Conservation (phyloP, 2,888 invertebrate genomes). For the Abrostola triplasia region DNA sequence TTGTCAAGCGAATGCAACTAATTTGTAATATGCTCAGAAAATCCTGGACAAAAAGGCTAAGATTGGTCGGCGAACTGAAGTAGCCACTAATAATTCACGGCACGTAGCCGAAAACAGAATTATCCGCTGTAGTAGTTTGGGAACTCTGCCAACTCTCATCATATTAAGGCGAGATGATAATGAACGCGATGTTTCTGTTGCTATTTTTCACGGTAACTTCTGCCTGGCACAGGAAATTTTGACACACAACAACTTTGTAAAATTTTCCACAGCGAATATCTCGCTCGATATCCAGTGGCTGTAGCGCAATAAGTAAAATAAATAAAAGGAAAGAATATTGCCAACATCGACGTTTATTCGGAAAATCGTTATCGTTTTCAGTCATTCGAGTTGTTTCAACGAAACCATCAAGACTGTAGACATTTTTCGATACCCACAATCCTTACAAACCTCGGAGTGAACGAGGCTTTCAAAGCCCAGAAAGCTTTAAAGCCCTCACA, state of each 20-base stretch:
- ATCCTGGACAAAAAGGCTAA: slow-evolving; percentile 37
- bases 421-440: slow-evolving; percentile 64
- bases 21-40: slow-evolving; percentile 41
- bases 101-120: slow-evolving; percentile 83
- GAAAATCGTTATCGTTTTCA: slow-evolving; percentile 53
- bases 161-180: slow-evolving; percentile 83
- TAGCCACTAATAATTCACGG: slow-evolving; percentile 74
- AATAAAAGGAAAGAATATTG: slow-evolving; percentile 35
- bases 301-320: slow-evolving; percentile 24
- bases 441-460: slow-evolving; percentile 61
- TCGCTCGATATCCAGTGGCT: slow-evolving; percentile 11
- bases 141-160: slow-evolving; percentile 83
- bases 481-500: slow-evolving; percentile 65
- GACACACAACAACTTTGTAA: slow-evolving; percentile 53
- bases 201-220: slow-evolving; percentile 64
- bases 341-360: slow-evolving; percentile 39
- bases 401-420: slow-evolving; percentile 61
- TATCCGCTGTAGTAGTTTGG: slow-evolving; percentile 74
- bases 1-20: slow-evolving; percentile 25
- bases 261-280: slow-evolving; percentile 19
- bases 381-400: slow-evolving; percentile 51
- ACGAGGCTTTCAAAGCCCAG: slow-evolving; percentile 61
- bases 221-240: slow-evolving; percentile 53
- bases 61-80: slow-evolving; percentile 56
- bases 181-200: slow-evolving; percentile 73